Evolutionary conservation across 2,888 invertebrate species (phyloP).

Genomic region (Seladonia tumulorum): DNA sequence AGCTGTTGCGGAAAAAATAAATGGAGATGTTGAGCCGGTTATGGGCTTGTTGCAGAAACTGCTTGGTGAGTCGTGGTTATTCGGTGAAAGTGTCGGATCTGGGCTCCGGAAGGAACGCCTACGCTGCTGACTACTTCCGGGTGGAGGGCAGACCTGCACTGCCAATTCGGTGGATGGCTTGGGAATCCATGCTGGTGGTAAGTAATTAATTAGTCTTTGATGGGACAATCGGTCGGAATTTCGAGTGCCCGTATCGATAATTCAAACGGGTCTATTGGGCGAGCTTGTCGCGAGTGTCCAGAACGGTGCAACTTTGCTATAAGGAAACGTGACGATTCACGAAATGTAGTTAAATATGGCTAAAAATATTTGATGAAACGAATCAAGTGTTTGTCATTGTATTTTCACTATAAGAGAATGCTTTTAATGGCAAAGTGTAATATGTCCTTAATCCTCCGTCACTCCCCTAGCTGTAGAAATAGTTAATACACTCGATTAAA

Average conservation of each 20-base stretch:
- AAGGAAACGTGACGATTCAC: background rate
- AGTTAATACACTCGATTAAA: background rate
- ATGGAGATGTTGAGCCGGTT: background rate
- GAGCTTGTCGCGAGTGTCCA: background rate
- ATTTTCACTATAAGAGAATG: background rate
- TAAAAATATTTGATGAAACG: no score
- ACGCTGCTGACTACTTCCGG: slow-evolving; percentile 92
- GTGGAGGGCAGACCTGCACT: slow-evolving; percentile 89
- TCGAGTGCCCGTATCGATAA: background rate
- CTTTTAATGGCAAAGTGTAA: background rate
- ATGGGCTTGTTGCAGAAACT: slow-evolving; percentile 87
- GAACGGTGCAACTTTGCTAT: background rate
- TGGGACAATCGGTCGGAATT: background rate
- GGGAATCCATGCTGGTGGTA: slow-evolving; percentile 92
- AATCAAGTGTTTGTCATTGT: no score
- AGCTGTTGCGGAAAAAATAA: background rate
- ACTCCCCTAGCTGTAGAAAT: background rate
- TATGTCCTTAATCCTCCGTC: background rate
- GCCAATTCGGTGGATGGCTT: slow-evolving; percentile 95
- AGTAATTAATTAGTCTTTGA: slow-evolving; percentile 75
- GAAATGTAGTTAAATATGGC: no score
- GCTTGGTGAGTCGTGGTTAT: slow-evolving; percentile 91
- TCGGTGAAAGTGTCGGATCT: slow-evolving; percentile 91
- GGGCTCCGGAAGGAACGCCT: slow-evolving; percentile 89
- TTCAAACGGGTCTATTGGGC: background rate